These are phyloP conservation scores for Eidolon helvum DNA, from an alignment of 2,113 vertebrate species.

Conservation along the genomic window DNA sequence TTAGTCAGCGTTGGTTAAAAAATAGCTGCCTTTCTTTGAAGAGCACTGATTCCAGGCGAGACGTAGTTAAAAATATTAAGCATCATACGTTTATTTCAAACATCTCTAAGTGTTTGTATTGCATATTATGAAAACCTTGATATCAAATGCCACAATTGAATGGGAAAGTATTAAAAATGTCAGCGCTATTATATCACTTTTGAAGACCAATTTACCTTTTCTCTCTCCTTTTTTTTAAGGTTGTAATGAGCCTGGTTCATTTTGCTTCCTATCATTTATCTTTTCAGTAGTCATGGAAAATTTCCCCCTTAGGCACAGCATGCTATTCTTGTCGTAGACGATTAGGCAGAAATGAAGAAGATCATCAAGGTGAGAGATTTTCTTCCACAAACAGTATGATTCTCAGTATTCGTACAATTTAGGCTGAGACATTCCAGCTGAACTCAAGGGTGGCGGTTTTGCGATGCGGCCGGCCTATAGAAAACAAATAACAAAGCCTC, in stretches of 20 bases:
- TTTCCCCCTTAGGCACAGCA: constrained; percentile 80
- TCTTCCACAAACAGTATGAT: constrained; percentile 71
- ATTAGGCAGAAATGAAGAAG: constrained; percentile 83
- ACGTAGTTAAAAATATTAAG: constrained; percentile 74
- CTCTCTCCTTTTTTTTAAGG: constrained; percentile 62
- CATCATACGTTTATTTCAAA: constrained; percentile 74
- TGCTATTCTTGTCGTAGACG: constrained; percentile 82
- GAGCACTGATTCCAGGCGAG: constrained; percentile 51
- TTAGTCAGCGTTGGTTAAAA: constrained; percentile 59
- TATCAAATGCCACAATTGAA: constrained; percentile 77
- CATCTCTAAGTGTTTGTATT: constrained; percentile 78
- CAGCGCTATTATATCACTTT: constrained; percentile 82
- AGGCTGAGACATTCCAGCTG: constrained; percentile 55
- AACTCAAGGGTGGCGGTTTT: constrained; percentile 59
- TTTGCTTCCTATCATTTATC: constrained; percentile 86
- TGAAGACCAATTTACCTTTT: constrained; percentile 85
- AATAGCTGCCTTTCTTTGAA: constrained; percentile 9
- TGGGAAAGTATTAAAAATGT: constrained; percentile 81
- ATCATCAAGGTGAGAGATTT: constrained; percentile 83
- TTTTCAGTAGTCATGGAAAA: constrained; percentile 85
- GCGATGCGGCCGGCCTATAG: not conserved
- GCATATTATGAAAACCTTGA: constrained; percentile 72
- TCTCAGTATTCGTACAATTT: constrained; percentile 36
- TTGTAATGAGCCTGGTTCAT: constrained; percentile 85
- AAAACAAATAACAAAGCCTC: constrained; percentile 47